A percentile compares a stretch with the other conserved stretches of the same genome.
phyloP scores from a whole-genome alignment of 2,888 invertebrate species.

The Nemapogon koenigi region DNA sequence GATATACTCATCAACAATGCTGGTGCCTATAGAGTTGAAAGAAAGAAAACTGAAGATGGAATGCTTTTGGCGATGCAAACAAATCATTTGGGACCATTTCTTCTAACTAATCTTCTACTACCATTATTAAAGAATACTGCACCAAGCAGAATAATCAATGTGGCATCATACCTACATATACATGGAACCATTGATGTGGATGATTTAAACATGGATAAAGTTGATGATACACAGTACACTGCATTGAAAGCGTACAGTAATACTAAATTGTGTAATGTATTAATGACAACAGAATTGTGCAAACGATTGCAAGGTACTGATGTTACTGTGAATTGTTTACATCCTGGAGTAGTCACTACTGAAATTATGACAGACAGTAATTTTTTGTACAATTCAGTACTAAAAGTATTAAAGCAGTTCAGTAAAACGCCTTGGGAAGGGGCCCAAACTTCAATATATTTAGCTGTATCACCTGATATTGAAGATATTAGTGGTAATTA shows the following conservation, averaged over 20 bases:
- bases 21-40: slow-evolving; percentile 40
- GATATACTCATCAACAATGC: slow-evolving; percentile 71
- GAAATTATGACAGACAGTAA: slow-evolving; percentile 68
- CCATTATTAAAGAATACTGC: slow-evolving; percentile 43
- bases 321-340: slow-evolving; percentile 79
- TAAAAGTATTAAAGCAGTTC: slow-evolving; percentile 21
- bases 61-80: slow-evolving; percentile 65
- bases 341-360: slow-evolving; percentile 81
- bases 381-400: slow-evolving; percentile 12
- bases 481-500: slow-evolving; percentile 66
- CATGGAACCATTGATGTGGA: slow-evolving; percentile 28
- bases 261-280: slow-evolving; percentile 78
- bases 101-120: slow-evolving; percentile 67
- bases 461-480: slow-evolving; percentile 58
- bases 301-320: slow-evolving; percentile 70
- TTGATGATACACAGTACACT: slow-evolving; percentile 18
- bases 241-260: slow-evolving; percentile 30
- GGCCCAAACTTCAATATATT: slow-evolving; percentile 62
- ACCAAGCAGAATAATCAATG: slow-evolving; percentile 41
- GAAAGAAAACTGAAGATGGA: slow-evolving; percentile 61
- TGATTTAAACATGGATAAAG: slow-evolving; percentile 29
- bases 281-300: slow-evolving; percentile 75
- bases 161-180: slow-evolving; percentile 34
- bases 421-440: slow-evolving; percentile 35
- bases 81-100: slow-evolving; percentile 68